Evolutionary conservation across 2,888 invertebrate species (phyloP).

Genomic region (Rhorus exstirpatorius): DNA sequence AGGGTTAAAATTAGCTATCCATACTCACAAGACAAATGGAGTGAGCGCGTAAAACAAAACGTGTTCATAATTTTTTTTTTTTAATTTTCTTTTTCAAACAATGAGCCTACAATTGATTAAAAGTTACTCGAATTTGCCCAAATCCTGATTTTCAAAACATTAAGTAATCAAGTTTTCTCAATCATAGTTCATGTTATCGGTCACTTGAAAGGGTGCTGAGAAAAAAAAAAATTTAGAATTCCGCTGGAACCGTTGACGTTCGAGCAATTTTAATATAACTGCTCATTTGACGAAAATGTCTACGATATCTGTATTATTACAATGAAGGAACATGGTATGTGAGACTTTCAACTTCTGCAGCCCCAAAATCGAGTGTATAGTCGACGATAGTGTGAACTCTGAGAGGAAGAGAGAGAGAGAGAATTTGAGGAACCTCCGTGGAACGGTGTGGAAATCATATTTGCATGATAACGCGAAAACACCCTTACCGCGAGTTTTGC

Average conservation of each 20-base stretch:
- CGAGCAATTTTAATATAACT: neutral
- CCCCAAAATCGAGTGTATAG: conserved; percentile 40
- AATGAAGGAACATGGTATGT: conserved; percentile 15
- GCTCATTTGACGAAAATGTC: conserved; percentile 14
- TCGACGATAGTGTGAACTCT: conserved; percentile 23
- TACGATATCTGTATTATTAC: conserved; percentile 25
- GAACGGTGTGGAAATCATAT: conserved; percentile 59
- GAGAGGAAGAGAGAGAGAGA: neutral
- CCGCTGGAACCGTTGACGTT: neutral
- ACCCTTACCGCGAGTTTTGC: conserved; percentile 35
- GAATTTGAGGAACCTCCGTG: neutral
- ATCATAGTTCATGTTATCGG: neutral
- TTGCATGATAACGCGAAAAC: conserved; percentile 63
- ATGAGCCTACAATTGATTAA: too few species aligned
- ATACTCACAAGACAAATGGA: too few species aligned
- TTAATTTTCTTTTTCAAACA: too few species aligned
- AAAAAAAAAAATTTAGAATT: neutral
- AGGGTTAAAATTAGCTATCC: too few species aligned
- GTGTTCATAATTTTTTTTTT: too few species aligned
- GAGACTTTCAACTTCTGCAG: conserved; percentile 26
- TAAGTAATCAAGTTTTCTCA: neutral
- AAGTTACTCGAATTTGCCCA: too few species aligned
- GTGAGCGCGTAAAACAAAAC: too few species aligned
- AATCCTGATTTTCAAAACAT: neutral
- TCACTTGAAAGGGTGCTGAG: neutral